Evolutionary conservation across 2,797 vertebrate genomes (phyloP).

Genomic region (Cossypha caffra): DNA sequence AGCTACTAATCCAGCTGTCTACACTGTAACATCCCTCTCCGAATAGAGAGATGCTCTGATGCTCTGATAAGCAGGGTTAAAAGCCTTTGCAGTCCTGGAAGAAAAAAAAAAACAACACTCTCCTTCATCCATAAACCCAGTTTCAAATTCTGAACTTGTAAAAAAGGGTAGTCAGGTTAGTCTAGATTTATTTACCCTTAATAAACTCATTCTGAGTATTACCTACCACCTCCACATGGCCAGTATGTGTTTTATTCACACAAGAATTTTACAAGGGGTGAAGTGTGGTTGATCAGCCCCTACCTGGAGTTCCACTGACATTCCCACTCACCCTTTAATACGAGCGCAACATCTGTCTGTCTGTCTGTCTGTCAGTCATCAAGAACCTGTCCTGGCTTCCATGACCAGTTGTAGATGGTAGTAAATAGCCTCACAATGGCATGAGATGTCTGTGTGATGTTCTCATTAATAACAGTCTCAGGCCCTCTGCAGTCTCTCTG

Average conservation of each 20-base stretch:
- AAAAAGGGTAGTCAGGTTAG: background rate
- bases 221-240: background rate
- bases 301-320: background rate
- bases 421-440: background rate
- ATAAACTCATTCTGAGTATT: background rate
- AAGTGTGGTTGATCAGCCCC: background rate
- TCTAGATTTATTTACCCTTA: background rate
- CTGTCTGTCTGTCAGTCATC: background rate
- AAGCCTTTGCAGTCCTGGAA: background rate
- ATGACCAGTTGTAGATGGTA: background rate
- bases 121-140: background rate
- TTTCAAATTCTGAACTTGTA: background rate
- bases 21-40: background rate
- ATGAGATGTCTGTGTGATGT: fast-evolving
- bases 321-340: background rate
- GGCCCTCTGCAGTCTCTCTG: background rate
- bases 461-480: background rate
- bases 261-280: fast-evolving
- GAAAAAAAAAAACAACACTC: fast-evolving
- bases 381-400: background rate
- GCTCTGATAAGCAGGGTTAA: background rate
- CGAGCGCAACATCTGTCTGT: fast-evolving
- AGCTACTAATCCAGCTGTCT: background rate
- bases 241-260: background rate
- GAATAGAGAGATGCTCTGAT: background rate